Base-by-base conservation (phyloP, 2,888 invertebrate species). In the Drosophila prostipennis region DNA sequence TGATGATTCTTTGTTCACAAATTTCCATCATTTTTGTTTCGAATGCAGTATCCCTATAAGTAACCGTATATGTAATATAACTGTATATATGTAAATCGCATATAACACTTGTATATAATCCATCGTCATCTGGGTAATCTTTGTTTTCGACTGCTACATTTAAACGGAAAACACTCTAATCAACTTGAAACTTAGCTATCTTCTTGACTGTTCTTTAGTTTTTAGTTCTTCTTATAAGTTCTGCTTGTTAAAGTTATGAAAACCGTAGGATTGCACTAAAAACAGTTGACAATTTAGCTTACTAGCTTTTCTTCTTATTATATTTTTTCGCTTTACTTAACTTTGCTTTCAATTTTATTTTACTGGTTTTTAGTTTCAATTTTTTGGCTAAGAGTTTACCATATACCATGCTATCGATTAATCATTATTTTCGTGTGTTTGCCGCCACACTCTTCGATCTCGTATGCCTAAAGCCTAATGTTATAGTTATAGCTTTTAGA, bases 181-280 rank as follows among this genome's bases (percentile, higher is more conserved):
- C 75, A 84, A 78, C 83, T 70, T 61, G 64, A 65, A 65, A 65
- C 64, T 32, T 65, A 65, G 65, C 67, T 64, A 45, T 55, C 59
- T 16, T 45, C 7, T 29, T 40, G 46, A 46, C 46, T 10, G 13
- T 34, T 58, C n/a, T 34, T 55, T 54, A 53, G 53, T 61, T 69
- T 39, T 48, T 56, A 7, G 7, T 32, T 48, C 14, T 65, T 49
- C 48, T 48, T 52, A 43, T 43, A 54, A 55, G 46, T 69, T 74
- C 32, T 53, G 68, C 40, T 58, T 67, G 76, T 77, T 84, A 87
- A 84, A 75, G 64, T 78, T 86, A 81, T 88, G 88, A 89, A 88
- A 87, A 88, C 89, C 88, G 77, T 89, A 85, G 78, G 64, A 85
- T 89, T 87, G 70, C 89, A 76, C 85, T 89, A 80, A 87, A 79